Conservation (phyloP, 1,140 invertebrate genomes). For the Hetaerina americana region DNA sequence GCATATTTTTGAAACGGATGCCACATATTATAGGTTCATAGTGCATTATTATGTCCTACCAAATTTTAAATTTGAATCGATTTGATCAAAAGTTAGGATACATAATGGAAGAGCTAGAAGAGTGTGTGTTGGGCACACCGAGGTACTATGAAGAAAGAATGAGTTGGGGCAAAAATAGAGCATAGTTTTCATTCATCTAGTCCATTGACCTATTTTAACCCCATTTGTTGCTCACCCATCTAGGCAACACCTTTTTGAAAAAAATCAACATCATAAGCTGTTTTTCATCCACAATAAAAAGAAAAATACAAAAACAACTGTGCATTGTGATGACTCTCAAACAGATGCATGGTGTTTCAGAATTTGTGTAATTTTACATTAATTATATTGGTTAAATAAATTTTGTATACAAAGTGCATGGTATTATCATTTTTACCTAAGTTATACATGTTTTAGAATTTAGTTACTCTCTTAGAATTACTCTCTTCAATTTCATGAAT, state of each 20-base stretch:
- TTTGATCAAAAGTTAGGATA: too few relatives aligned
- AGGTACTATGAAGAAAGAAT: background rate
- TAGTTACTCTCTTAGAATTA: too few relatives aligned
- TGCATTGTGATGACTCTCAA: background rate
- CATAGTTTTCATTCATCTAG: background rate
- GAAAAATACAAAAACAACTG: background rate
- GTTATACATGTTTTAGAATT: too few relatives aligned
- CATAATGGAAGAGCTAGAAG: background rate
- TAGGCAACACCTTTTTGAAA: background rate
- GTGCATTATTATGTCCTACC: too few relatives aligned
- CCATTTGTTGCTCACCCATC: background rate
- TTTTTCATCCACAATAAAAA: conserved; percentile 1
- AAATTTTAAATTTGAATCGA: too few relatives aligned
- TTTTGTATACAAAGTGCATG: background rate
- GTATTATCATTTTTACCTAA: background rate
- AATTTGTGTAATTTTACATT: background rate
- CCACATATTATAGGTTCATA: too few relatives aligned
- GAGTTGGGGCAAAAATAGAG: background rate
- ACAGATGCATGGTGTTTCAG: background rate
- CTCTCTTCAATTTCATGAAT: too few relatives aligned
- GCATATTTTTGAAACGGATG: too few relatives aligned
- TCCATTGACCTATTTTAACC: background rate
- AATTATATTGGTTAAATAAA: conserved; percentile 1
- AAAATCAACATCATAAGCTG: background rate
- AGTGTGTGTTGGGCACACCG: background rate